Base-by-base conservation (phyloP, 2,113 vertebrate species). In the Varanus komodoensis region DNA sequence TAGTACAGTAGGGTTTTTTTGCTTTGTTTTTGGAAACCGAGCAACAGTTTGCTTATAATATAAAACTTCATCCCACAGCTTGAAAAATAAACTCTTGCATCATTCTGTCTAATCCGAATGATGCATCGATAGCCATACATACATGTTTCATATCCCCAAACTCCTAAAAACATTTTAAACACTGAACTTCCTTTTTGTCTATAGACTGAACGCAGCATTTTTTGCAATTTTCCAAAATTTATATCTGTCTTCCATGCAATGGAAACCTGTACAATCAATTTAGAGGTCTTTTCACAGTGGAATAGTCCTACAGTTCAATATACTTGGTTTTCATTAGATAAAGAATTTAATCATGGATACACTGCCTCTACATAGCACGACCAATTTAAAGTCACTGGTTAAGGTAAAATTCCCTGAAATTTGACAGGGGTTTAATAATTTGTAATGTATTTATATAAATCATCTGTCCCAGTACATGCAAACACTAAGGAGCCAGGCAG, bases 381-480 rank as follows among this genome's bases (percentile, higher is more conserved):
- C 75, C 81, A 34, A 74, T 94, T 89, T 71, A 92, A 92, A 92
- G 82, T 75, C 78, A 91, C n/a, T 93, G 80, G 94, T 29, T 78
- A 92, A 92, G 93, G 64, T 90, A 69, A 92, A 92, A 84, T 94
- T 91, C 91, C 82, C 82, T 90, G 89, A 86, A 94, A 93, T 94
- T 90, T 96, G 94, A 91, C 92, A 96, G 86, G 88, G 96, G 87
- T 85, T 96, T 95, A 95, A 95, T 90, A 95, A 95, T 94, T 90
- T 95, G 92, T 80, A 93, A 96, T 93, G 89, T 94, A 97, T 96
- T 97, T 96, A 93, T 96, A 96, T 93, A 96, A 96, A 96, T 96
- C 95, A 95, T 95, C 95, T 96, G 93, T 94, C 93, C 89, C 71
- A 93, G 95, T 78, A 95, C 92, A 97, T 96, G 93, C 93, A 96